Conservation (phyloP, 2,888 invertebrate species). For the Spodoptera picta region DNA sequence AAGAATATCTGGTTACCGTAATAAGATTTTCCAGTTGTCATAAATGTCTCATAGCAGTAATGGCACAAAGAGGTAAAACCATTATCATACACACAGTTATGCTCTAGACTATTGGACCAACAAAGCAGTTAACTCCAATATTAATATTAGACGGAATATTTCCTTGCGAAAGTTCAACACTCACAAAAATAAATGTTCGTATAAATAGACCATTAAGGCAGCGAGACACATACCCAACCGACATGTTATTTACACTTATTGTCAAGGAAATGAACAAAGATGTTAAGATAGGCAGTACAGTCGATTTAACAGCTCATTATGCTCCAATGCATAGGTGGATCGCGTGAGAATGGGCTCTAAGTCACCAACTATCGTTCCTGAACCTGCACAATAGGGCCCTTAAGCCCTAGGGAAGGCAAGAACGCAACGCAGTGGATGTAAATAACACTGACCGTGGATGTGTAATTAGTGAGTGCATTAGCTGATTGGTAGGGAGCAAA, state of each 20-base stretch:
- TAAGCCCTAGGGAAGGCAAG: slow-evolving; percentile 51
- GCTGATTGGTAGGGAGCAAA: slow-evolving; percentile 44
- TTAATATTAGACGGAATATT: too few species aligned
- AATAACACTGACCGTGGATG: slow-evolving; percentile 42
- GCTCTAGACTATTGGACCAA: too few species aligned
- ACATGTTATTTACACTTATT: slow-evolving; percentile 50
- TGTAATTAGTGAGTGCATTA: slow-evolving; percentile 52
- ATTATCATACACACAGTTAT: too few species aligned
- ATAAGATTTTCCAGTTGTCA: too few species aligned
- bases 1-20: too few species aligned
- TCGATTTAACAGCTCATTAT: slow-evolving; percentile 53
- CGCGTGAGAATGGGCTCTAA: slow-evolving; percentile 56
- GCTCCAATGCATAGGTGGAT: slow-evolving; percentile 42
- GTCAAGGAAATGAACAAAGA: slow-evolving; percentile 55
- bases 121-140: too few species aligned
- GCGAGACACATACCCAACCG: slow-evolving; percentile 15
- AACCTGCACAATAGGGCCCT: slow-evolving; percentile 40
- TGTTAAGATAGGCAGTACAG: slow-evolving; percentile 50
- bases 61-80: too few species aligned
- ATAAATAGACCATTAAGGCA: slow-evolving; percentile 21
- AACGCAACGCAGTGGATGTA: slow-evolving; percentile 42
- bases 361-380: slow-evolving; percentile 43
- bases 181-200: slow-evolving; percentile 9
- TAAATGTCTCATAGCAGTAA: too few species aligned
- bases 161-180: neutral